Conservation (phyloP, 2,888 invertebrate species). For the Didymodactylos carnosus region DNA sequence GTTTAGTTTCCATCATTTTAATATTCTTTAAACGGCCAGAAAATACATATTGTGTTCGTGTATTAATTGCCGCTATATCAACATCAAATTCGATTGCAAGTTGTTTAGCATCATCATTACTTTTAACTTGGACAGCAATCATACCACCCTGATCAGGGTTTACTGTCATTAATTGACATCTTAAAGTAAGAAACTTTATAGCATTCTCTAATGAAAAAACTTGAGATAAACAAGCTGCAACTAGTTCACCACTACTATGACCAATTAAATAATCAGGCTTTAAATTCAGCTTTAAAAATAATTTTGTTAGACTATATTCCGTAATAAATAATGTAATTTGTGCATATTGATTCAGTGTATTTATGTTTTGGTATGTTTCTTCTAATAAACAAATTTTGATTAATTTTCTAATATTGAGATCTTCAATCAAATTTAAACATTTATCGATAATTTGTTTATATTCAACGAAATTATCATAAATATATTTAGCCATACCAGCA, state of each 20-base stretch:
- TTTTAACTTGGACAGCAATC: not conserved
- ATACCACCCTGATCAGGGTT: not conserved
- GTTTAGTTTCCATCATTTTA: not conserved
- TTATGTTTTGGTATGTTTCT: not conserved
- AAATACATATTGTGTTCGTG: not conserved
- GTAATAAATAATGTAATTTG: not conserved
- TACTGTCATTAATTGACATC: not conserved
- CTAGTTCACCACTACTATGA: conserved; percentile 4
- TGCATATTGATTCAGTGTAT: not conserved
- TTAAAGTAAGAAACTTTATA: not conserved
- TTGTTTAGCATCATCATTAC: not conserved
- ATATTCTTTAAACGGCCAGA: not conserved
- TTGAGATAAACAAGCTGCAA: not conserved
- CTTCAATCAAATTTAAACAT: not conserved
- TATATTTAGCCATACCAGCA: not conserved
- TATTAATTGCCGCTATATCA: not conserved
- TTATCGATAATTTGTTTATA: not conserved
- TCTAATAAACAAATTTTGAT: not conserved
- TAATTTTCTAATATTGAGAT: not conserved
- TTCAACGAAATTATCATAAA: not conserved
- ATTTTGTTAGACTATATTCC: not conserved
- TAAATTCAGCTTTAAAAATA: not conserved
- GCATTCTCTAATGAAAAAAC: not conserved
- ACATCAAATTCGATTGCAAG: not conserved
- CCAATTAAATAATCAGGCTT: not conserved